Base-by-base conservation (phyloP, 1,140 invertebrate genomes). In the Hypsibius dujardini region DNA sequence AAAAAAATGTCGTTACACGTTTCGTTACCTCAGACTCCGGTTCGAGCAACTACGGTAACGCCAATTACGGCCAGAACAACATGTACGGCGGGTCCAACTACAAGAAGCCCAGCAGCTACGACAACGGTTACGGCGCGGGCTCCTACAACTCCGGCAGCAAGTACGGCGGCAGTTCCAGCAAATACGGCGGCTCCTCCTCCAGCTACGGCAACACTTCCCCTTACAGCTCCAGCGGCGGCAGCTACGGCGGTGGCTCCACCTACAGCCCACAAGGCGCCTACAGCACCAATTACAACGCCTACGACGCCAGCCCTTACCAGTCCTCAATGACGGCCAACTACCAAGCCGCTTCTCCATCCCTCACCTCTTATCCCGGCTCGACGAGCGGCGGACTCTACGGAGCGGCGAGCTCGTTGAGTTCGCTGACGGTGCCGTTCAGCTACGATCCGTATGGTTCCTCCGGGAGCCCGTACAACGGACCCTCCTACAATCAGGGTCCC, bases 101-200 rank as follows among this genome's bases (percentile, higher is more conserved):
- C n/a, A n/a, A n/a, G n/a, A n/a, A n/a, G n/a, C n/a, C n/a, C n/a
- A 67, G 42, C 62, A 67, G 42, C 42, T 14, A 67, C 62, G 42
- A 42, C 62, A 42, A 42, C 42, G 45, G 45, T 67, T 67, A 67
- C 42, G 62, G 42, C 45, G 7, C 62, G 3, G 7, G 42, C 42
- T 42, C 62, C 62, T 67, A 7, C 7, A 67, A 67, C 42, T 67
- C 62, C 3, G 62, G 62, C 7, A 14, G 12, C 42, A 14, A 7
- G 3, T 14, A 42, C 62, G 42, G 62, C 45, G 7, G 42, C n/a
- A n/a, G n/a, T n/a, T n/a, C n/a, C n/a, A n/a, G n/a, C n/a, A n/a
- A n/a, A n/a, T n/a, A n/a, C n/a, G n/a, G n/a, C n/a, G n/a, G n/a
- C n/a, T n/a, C n/a, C n/a, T n/a, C n/a, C n/a, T n/a, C n/a, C n/a